phyloP scores from a whole-genome alignment of 2,113 vertebrate genomes.

The Bos javanicus region DNA sequence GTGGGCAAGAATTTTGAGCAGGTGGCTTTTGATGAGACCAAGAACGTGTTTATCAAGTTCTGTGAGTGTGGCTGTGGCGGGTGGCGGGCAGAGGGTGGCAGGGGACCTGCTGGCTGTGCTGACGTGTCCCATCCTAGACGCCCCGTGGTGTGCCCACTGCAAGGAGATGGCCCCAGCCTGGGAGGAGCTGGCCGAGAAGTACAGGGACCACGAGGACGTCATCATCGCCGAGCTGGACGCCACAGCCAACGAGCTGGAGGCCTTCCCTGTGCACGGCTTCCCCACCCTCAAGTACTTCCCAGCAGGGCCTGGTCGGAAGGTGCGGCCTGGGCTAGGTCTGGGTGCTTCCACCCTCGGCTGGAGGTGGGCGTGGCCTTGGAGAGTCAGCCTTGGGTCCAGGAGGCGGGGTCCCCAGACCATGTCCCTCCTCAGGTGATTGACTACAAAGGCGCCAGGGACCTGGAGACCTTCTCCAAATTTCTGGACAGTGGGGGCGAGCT shows the following conservation, averaged over 20 bases:
- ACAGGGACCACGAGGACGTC: constrained; percentile 85
- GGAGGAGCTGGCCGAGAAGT: constrained; percentile 91
- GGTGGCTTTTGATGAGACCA: constrained; percentile 89
- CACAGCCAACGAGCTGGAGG: constrained; percentile 90
- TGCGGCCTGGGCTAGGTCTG: constrained; percentile 37
- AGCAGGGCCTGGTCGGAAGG: constrained; percentile 85
- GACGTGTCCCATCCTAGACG: constrained; percentile 78
- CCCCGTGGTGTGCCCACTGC: constrained; percentile 94
- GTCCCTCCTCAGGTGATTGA: constrained; percentile 81
- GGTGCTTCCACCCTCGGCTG: too few species aligned
- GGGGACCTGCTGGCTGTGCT: neutral
- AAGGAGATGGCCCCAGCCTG: constrained; percentile 88
- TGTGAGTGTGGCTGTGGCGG: constrained; percentile 86
- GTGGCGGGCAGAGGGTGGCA: accelerated
- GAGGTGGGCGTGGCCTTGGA: neutral
- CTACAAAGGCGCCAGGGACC: constrained; percentile 83
- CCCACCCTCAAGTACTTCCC: constrained; percentile 93
- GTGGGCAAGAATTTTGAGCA: constrained; percentile 94
- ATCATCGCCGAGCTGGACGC: constrained; percentile 92
- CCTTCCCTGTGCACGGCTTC: constrained; percentile 80
- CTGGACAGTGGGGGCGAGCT: constrained; percentile 87
- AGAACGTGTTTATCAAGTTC: constrained; percentile 95
- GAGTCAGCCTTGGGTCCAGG: neutral
- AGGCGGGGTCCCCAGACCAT: accelerated
- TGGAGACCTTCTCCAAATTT: constrained; percentile 92